Conservation (phyloP, 2,888 invertebrate species). For the Ctenicera cuprea region DNA sequence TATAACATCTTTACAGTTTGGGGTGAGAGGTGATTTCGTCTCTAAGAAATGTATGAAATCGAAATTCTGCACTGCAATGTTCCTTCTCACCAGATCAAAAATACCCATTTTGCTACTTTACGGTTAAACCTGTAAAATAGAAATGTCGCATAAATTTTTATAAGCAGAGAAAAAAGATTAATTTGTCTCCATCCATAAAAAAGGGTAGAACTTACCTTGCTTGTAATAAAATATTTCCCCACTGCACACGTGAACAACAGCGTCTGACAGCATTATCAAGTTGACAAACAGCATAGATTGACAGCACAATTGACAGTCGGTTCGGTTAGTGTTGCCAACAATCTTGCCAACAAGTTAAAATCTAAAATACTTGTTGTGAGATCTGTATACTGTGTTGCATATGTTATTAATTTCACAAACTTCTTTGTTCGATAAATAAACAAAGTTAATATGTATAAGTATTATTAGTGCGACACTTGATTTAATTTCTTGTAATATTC, state of each 20-base stretch:
- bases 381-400: slow-evolving; percentile 2
- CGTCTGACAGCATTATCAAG: neutral
- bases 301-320: neutral
- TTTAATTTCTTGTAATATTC: neutral
- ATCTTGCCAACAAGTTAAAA: slow-evolving; percentile 1
- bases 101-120: slow-evolving; percentile 1
- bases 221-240: slow-evolving; percentile 5
- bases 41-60: neutral
- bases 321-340: slow-evolving; percentile 2
- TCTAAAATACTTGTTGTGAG: neutral
- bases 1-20: neutral
- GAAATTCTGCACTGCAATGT: neutral
- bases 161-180: slow-evolving; percentile 5
- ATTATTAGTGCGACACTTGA: slow-evolving; percentile 5
- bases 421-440: neutral
- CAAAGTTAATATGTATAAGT: neutral
- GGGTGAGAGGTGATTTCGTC: neutral
- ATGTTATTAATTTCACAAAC: neutral
- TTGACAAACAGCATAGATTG: neutral
- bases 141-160: slow-evolving; percentile 3
- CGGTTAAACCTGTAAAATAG: slow-evolving; percentile 5
- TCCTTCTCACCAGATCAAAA: slow-evolving; percentile 1
- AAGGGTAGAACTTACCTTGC: neutral
- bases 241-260: slow-evolving; percentile 2
- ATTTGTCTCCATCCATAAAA: slow-evolving; percentile 2